A percentile compares a stretch with the other conserved stretches of the same genome.
phyloP scores from a whole-genome alignment of 1,140 invertebrate species.

The Cecropterus lyciades region DNA sequence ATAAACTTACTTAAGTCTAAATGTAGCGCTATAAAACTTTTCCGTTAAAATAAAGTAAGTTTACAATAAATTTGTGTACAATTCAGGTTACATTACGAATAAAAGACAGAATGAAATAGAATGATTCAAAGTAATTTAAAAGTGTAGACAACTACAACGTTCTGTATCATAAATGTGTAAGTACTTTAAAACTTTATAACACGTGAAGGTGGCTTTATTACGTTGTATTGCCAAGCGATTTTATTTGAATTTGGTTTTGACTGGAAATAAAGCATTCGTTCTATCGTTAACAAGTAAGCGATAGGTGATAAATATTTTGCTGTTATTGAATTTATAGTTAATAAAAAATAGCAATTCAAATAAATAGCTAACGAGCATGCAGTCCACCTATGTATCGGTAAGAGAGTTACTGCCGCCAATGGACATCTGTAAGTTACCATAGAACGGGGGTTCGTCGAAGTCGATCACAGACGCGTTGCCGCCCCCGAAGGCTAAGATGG shows the following conservation, averaged over 20 bases:
- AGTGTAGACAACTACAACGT: neutral
- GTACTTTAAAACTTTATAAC: conserved; percentile 20
- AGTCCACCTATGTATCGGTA: too few relatives aligned
- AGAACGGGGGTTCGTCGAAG: too few relatives aligned
- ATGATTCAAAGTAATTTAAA: neutral
- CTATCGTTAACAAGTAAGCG: neutral
- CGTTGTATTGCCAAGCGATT: conserved; percentile 4
- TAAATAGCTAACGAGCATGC: too few relatives aligned
- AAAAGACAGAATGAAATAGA: neutral
- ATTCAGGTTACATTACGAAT: neutral
- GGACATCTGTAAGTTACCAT: too few relatives aligned
- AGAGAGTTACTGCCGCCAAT: too few relatives aligned
- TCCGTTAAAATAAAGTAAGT: too few relatives aligned
- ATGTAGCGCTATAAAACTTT: too few relatives aligned
- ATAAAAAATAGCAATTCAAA: too few relatives aligned
- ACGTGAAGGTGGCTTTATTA: conserved; percentile 9
- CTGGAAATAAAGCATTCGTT: neutral
- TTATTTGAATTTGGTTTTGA: neutral
- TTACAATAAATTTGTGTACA: too few relatives aligned
- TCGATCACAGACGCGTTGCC: too few relatives aligned
- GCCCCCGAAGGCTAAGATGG: too few relatives aligned
- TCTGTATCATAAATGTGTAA: conserved; percentile 21
- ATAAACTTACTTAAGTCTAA: too few relatives aligned
- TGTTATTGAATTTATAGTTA: neutral
- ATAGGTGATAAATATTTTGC: neutral